Conservation (phyloP, 2,797 vertebrate genomes). For the Molothrus ater region DNA sequence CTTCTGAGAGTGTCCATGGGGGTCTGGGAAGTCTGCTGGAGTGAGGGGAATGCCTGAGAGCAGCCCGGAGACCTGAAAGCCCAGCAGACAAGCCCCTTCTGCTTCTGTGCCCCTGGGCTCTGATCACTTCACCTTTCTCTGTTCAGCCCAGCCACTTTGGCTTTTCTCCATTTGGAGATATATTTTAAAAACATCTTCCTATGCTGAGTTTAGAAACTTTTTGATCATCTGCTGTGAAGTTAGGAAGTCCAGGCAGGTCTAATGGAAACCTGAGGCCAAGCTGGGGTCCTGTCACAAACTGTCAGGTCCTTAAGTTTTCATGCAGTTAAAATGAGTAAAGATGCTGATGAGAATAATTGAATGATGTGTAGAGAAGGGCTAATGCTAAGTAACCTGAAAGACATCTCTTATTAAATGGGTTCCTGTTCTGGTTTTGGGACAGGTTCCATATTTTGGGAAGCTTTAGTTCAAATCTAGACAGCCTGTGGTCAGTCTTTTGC, state of each 20-base stretch:
- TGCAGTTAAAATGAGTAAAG: not conserved
- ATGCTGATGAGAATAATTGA: not conserved
- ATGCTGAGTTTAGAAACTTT: not conserved
- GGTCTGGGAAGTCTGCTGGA: not conserved
- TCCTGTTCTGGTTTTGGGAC: not conserved
- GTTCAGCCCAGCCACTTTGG: not conserved
- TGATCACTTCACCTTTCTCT: not conserved
- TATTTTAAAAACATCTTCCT: not conserved
- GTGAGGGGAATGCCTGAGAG: not conserved
- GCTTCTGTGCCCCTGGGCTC: not conserved
- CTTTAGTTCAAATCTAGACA: not conserved
- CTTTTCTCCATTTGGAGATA: not conserved
- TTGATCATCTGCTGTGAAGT: not conserved
- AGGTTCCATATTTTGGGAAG: not conserved
- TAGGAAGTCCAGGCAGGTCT: not conserved
- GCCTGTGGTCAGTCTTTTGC: not conserved
- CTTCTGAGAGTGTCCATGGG: accelerated
- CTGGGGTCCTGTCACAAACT: not conserved
- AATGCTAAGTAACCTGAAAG: not conserved
- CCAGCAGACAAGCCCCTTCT: not conserved
- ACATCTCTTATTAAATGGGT: not conserved
- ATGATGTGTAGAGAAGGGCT: not conserved
- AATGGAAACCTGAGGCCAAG: not conserved
- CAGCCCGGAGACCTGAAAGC: not conserved
- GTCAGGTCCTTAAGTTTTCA: not conserved